Evolutionary conservation across 2,113 vertebrate genomes (phyloP).

Genomic region (Synodontis membranacea): DNA sequence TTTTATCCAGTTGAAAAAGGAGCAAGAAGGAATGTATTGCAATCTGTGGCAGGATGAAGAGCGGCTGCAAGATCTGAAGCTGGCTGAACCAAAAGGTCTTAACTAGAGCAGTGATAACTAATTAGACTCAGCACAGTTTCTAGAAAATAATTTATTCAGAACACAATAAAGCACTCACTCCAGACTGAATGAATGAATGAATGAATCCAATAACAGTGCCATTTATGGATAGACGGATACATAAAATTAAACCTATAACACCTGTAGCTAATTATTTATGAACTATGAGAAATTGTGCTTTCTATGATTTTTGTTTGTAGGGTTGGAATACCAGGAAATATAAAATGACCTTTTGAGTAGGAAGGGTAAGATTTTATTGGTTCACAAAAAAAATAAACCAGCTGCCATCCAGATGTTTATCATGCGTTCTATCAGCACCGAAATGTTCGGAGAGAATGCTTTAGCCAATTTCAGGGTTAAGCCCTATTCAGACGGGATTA

Average conservation of each 20-base stretch:
- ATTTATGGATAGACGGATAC: neutral
- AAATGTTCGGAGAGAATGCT: neutral
- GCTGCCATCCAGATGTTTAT: neutral
- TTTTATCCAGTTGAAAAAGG: neutral
- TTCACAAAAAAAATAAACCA: neutral
- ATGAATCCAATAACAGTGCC: neutral
- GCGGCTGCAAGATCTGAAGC: neutral
- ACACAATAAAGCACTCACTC: neutral
- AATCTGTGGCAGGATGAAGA: neutral
- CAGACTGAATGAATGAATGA: neutral
- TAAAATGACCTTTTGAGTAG: neutral
- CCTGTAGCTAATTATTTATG: neutral
- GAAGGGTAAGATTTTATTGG: neutral
- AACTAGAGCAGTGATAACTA: neutral
- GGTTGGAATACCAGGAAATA: neutral
- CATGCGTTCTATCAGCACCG: neutral
- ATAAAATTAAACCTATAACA: neutral
- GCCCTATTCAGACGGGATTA: neutral
- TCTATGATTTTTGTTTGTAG: neutral
- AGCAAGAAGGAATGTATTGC: neutral
- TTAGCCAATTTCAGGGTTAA: neutral
- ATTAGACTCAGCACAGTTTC: neutral
- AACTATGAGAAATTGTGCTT: neutral
- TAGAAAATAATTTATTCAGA: neutral
- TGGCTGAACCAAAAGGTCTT: constrained; percentile 6